Base-by-base conservation (phyloP, 1,140 invertebrate genomes). In the Apis florea region DNA sequence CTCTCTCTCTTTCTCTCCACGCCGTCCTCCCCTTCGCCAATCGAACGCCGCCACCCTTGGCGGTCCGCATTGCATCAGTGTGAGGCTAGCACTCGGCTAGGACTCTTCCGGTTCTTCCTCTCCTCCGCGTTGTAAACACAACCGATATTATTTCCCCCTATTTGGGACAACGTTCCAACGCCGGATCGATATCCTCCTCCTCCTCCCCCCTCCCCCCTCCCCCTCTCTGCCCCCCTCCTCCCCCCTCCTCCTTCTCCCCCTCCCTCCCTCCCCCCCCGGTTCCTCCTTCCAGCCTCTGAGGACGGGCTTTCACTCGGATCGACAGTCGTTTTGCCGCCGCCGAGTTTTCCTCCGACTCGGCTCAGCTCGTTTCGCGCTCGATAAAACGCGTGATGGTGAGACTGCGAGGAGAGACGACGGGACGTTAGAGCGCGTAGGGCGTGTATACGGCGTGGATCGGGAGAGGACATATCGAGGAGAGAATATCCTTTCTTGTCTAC, bases 61-160 rank as follows among this genome's bases (percentile, higher is more conserved):
- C 85, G 79, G 84, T 56, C 88, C 75, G 87, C 90, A 89, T 86
- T 86, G 90, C 90, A 89, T 90, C 91, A 91, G 90, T 92, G 88
- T 83, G 81, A 86, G 86, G 79, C 86, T 82, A 86, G 77, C 90
- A 82, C 84, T 87, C 90, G 86, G 69, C 26, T 80, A 82, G 88
- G 77, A 83, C 88, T 88, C 85, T 88, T 88, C 86, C 76, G 82
- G 79, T 86, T 80, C 86, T 88, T 87, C 66, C 70, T 81, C 83
- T n/a, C 49, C 78, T 13, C 31, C 56, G 74, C 54, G 71, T 88
- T 68, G 72, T 88, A 86, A 86, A 86, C 85, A 86, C 85, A 86
- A 81, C 51, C 47, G 72, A 66, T 53, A 59, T 24, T 51, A 15
- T 17, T 17, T 4, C 53, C 13, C 15, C 53, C 53, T 75, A 81